Base-by-base conservation (phyloP, 2,797 vertebrate genomes). In the Paratrypauchen microcephalus region DNA sequence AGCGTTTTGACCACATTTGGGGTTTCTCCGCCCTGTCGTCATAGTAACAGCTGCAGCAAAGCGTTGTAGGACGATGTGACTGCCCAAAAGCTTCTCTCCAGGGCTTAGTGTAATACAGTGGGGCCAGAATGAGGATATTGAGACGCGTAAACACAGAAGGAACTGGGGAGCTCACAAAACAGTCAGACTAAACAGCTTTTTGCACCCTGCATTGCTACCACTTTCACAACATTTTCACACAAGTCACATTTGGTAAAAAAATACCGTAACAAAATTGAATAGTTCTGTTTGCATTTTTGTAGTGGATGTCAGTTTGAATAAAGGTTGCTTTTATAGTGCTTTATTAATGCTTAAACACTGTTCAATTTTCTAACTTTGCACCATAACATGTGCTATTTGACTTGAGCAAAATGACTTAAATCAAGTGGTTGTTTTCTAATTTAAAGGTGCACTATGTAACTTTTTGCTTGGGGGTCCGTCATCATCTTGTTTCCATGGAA, bases 41-140 rank as follows among this genome's bases (percentile, higher is more conserved):
- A 92, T 92, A 88, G 92, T 72, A 89, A 93, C 85, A 82, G 86
- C 75, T 70, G 77, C 71, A 84, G 84, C 73, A 75, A 80, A 71
- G 79, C 81, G 79, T 90, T 90, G 88, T 79, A 81, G 85, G 85
- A 87, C 74, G 65, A 66, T 28, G 45, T 79, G 65, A 83, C 62
- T 78, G 75, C 81, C 81, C 78, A 80, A 76, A 77, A 78, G 81
- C 84, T 70, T 68, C 66, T 89, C 84, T 84, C 80, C 56, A 7
- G 82, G 73, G 73, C 71, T 80, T 16, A 7, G 70, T 50, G 72
- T 76, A 72, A 84, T 71, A 75, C 56, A 77, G 68, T 72, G 72
- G 41, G 73, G 66, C 73, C 68, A 68, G 60, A 73, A 72, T 72
- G 71, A 75, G 81, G 83, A 83, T 76, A 79, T 72, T 77, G 72